phyloP scores from a whole-genome alignment of 2,888 invertebrate genomes.

The Aspidiotus rigidus region DNA sequence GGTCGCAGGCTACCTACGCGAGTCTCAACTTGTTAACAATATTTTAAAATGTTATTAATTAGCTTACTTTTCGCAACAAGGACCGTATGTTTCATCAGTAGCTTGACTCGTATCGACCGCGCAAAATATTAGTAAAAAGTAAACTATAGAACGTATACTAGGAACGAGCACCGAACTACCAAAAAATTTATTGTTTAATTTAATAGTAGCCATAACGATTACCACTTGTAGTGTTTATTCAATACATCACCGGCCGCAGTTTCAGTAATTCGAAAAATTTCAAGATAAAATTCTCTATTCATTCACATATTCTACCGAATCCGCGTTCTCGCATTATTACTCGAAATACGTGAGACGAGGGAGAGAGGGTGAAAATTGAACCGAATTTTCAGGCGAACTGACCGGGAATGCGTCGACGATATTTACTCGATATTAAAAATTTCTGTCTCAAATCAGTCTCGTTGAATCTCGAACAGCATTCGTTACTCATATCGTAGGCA shows the following conservation, averaged over 20 bases:
- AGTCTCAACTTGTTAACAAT: no score
- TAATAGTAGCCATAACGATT: conserved; percentile 28
- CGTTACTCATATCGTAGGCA: not conserved
- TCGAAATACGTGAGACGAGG: no score
- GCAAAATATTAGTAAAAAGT: conserved; percentile 12
- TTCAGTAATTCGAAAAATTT: not conserved
- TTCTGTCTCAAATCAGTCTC: not conserved
- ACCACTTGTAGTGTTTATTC: not conserved
- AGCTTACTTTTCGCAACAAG: conserved; percentile 31
- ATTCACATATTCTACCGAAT: no score
- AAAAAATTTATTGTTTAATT: conserved; percentile 21
- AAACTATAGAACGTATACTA: conserved; percentile 20
- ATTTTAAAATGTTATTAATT: no score
- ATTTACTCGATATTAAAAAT: not conserved
- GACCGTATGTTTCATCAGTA: conserved; percentile 20
- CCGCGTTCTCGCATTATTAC: no score
- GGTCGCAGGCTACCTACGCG: no score
- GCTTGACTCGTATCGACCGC: conserved; percentile 8
- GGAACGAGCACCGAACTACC: conserved; percentile 29
- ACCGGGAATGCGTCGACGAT: not conserved
- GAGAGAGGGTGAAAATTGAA: no score
- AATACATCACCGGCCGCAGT: conserved; percentile 15
- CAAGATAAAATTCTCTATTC: no score
- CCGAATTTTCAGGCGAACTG: not conserved
- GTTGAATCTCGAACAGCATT: not conserved